phyloP scores from a whole-genome alignment of 2,888 invertebrate species.

The Sepiola atlantica region DNA sequence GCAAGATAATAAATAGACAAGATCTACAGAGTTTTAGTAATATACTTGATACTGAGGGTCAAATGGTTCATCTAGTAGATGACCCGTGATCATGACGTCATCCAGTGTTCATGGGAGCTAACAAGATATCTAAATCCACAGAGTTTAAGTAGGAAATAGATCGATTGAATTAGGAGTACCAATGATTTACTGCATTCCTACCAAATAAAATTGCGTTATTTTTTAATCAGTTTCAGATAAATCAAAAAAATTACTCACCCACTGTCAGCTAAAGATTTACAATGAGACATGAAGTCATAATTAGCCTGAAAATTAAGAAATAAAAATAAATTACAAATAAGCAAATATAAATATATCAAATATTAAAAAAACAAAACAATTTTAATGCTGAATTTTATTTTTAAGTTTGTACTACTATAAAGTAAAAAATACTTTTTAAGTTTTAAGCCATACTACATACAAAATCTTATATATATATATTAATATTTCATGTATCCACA shows the following conservation, averaged over 20 bases:
- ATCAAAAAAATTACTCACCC: conserved; percentile 64
- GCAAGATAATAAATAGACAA: too few species aligned
- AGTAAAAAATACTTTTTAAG: neutral
- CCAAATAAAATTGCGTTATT: neutral
- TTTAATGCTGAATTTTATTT: neutral
- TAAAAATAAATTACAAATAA: neutral
- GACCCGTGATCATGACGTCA: too few species aligned
- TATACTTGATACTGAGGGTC: too few species aligned
- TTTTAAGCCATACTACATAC: neutral
- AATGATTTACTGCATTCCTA: neutral
- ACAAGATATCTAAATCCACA: too few species aligned
- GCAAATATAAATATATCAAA: neutral
- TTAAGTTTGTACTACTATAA: neutral
- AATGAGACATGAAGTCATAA: conserved; percentile 68
- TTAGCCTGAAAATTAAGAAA: conserved; percentile 62
- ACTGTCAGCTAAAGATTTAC: conserved; percentile 73
- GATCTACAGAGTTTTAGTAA: too few species aligned
- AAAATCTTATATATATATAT: neutral
- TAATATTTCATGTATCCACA: too few species aligned
- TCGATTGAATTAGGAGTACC: neutral
- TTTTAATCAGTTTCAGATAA: neutral
- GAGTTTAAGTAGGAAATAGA: too few species aligned
- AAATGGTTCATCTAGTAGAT: too few species aligned
- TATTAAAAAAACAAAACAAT: neutral
- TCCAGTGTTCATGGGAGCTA: too few species aligned